Percentiles rank a stretch among this genome's conserved stretches.
Conservation (phyloP, 2,113 vertebrate species). For the Entosphenus tridentatus region DNA sequence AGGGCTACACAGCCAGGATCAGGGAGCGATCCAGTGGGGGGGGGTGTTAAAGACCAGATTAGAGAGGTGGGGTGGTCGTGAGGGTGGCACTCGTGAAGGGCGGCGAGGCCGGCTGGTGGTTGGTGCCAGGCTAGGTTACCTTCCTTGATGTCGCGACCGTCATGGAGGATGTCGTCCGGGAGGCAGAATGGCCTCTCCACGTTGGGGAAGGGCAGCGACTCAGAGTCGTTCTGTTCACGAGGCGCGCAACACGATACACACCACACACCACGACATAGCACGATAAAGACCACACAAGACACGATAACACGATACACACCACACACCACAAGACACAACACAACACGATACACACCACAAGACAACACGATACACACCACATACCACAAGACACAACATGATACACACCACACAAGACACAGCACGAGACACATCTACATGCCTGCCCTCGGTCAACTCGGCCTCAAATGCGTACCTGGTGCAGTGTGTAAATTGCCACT, state of each 20-base stretch:
- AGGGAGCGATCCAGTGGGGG: too few species aligned
- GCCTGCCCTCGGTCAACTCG: too few species aligned
- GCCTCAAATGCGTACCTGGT: too few species aligned
- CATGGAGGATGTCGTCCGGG: slow-evolving; percentile 84
- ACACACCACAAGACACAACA: too few species aligned
- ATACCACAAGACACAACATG: not conserved
- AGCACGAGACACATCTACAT: not conserved
- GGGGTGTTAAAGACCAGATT: too few species aligned
- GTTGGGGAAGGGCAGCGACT: slow-evolving; percentile 83
- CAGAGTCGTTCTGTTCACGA: slow-evolving; percentile 56
- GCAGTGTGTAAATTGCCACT: too few species aligned
- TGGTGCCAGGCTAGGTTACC: slow-evolving; percentile 23
- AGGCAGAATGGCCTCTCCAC: slow-evolving; percentile 75
- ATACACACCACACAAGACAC: too few species aligned
- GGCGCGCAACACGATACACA: not conserved
- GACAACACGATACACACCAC: not conserved
- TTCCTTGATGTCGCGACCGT: slow-evolving; percentile 45
- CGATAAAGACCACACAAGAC: too few species aligned
- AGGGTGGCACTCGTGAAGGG: too few species aligned
- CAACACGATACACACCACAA: not conserved
- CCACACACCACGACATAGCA: not conserved
- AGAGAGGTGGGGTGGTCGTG: too few species aligned
- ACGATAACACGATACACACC: accelerated
- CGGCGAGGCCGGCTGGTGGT: too few species aligned
- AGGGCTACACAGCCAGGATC: too few species aligned